A percentile compares a stretch with the other conserved stretches of the same genome.
These are phyloP conservation scores for Dinomys branickii DNA, from an alignment of 2,113 vertebrate species.

Conservation along the genomic window DNA sequence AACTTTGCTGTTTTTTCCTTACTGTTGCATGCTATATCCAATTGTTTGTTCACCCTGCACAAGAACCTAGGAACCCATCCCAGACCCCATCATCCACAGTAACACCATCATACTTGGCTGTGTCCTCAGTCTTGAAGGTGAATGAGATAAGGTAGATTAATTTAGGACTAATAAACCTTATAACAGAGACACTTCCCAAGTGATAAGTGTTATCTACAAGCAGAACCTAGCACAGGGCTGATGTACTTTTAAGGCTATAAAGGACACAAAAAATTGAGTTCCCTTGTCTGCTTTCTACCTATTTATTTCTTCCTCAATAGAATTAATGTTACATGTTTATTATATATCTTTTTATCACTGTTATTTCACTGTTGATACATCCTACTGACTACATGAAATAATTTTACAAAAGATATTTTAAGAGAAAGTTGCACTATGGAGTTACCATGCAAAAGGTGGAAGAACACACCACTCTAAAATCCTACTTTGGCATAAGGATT, in stretches of 20 bases:
- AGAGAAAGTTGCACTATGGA: background rate
- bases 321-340: constrained; percentile 28
- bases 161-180: background rate
- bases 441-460: background rate
- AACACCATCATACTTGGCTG: background rate
- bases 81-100: background rate
- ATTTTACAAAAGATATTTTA: constrained; percentile 39
- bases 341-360: background rate
- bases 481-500: background rate
- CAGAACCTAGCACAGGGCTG: background rate
- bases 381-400: background rate
- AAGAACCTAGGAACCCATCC: background rate
- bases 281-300: background rate
- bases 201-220: background rate
- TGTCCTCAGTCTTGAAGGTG: background rate
- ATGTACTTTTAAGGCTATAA: background rate
- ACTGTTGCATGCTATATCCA: background rate
- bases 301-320: background rate
- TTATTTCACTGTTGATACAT: background rate
- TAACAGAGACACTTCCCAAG: background rate
- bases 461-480: background rate
- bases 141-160: background rate
- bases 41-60: background rate
- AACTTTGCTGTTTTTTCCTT: background rate
- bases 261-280: background rate